A percentile compares a stretch with the other conserved stretches of the same genome.
These are phyloP conservation scores for Archips xylosteana DNA, from an alignment of 2,888 invertebrate genomes.

Conservation along the genomic window DNA sequence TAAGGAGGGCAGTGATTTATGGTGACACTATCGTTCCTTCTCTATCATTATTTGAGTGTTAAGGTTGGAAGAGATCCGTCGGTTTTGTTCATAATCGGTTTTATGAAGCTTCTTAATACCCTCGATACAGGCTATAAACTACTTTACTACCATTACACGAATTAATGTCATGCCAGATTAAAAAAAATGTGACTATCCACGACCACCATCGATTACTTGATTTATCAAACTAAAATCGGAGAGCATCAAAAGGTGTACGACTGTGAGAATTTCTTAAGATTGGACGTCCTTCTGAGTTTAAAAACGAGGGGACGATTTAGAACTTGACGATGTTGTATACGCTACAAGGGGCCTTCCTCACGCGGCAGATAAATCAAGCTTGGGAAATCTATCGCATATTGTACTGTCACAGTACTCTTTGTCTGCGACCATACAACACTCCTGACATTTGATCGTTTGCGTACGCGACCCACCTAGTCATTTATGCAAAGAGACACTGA, in stretches of 20 bases:
- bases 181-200: constrained; percentile 21
- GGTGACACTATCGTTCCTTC: constrained; percentile 61
- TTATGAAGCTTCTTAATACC: constrained; percentile 47
- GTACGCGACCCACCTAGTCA: constrained; percentile 48
- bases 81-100: constrained; percentile 45
- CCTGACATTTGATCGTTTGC: constrained; percentile 61
- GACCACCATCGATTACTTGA: constrained; percentile 35
- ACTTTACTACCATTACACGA: constrained; percentile 45
- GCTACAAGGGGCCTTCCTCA: constrained; percentile 62
- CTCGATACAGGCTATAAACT: constrained; percentile 49
- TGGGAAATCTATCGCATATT: constrained; percentile 60
- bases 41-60: constrained; percentile 58
- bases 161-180: constrained; percentile 48
- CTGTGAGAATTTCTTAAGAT: constrained; percentile 11
- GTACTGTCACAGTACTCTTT: constrained; percentile 53
- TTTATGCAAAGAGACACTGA: constrained; percentile 38
- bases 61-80: constrained; percentile 40
- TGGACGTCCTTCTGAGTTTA: constrained; percentile 14
- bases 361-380: constrained; percentile 64
- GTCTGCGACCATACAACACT: constrained; percentile 52
- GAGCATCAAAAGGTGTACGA: constrained; percentile 3
- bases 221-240: constrained; percentile 4
- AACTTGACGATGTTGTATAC: constrained; percentile 49
- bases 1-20: constrained; percentile 69
- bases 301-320: constrained; percentile 31